Percentiles rank a stretch among this genome's conserved stretches.
These are phyloP conservation scores for Calameuta filiformis DNA, from an alignment of 2,888 invertebrate genomes.

Conservation along the genomic window DNA sequence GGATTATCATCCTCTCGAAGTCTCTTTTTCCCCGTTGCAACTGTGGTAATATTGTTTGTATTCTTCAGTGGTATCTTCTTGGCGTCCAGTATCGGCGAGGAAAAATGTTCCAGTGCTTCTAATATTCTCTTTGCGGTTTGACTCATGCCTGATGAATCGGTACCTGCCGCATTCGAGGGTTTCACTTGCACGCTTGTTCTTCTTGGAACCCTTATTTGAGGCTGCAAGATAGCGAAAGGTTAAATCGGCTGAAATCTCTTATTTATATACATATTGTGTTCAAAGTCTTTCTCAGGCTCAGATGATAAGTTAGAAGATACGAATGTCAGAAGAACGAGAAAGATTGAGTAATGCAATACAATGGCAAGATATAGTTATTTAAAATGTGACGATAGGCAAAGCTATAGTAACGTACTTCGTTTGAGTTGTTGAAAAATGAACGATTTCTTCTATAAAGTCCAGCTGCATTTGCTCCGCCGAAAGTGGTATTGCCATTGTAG, in stretches of 20 bases:
- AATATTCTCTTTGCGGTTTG: constrained; percentile 82
- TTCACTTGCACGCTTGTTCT: constrained; percentile 66
- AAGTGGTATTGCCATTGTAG: constrained; percentile 79
- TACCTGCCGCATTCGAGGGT: constrained; percentile 60
- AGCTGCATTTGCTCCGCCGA: constrained; percentile 76
- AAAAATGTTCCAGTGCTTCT: constrained; percentile 83
- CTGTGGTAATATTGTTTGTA: constrained; percentile 40
- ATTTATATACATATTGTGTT: not conserved
- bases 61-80: constrained; percentile 76
- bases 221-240: constrained; percentile 8
- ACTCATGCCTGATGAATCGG: constrained; percentile 70
- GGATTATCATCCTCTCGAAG: constrained; percentile 27
- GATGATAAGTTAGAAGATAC: not conserved
- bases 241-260: not conserved
- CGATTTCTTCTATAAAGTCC: constrained; percentile 51
- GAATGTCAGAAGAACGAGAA: not conserved
- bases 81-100: constrained; percentile 83
- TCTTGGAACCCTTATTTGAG: constrained; percentile 50
- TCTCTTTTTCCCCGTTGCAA: constrained; percentile 39
- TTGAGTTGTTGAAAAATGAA: constrained; percentile 43
- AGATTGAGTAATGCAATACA: too few relatives aligned
- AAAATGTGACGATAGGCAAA: not conserved
- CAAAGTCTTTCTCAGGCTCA: not conserved
- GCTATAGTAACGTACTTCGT: constrained; percentile 39
- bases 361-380: not conserved